Conservation (phyloP, 2,888 invertebrate species). For the Dryococelus australis region DNA sequence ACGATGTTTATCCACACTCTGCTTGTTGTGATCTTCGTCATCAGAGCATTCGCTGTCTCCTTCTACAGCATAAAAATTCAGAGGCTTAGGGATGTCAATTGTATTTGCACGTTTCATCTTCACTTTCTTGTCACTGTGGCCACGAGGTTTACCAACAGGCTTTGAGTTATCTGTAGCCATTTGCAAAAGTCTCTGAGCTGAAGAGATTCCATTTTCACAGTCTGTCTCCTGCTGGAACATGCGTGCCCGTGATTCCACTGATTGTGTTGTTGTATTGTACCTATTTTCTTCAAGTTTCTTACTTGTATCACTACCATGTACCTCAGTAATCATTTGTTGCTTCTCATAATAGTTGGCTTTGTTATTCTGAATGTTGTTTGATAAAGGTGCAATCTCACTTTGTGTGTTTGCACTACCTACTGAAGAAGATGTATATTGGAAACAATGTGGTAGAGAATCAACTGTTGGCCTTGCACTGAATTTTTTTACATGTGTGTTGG, state of each 20-base stretch:
- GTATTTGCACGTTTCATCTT: constrained; percentile 90
- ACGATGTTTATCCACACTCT: constrained; percentile 52
- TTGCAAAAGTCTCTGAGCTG: constrained; percentile 51
- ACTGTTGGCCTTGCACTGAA: background rate
- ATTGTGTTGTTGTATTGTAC: background rate
- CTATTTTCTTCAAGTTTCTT: background rate
- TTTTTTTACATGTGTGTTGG: background rate
- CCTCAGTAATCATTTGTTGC: background rate
- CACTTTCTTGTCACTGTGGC: constrained; percentile 68
- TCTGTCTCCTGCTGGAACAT: constrained; percentile 19
- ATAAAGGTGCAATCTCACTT: background rate
- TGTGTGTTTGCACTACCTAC: background rate
- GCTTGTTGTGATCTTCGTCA: constrained; percentile 58
- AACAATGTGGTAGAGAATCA: background rate
- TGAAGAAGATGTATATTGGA: background rate
- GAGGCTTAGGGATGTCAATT: constrained; percentile 82
- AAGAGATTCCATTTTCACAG: constrained; percentile 32
- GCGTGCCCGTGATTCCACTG: constrained; percentile 17
- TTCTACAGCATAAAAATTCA: constrained; percentile 58
- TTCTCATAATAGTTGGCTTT: background rate
- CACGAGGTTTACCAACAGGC: constrained; percentile 32
- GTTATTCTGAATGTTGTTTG: background rate
- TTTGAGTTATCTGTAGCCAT: constrained; percentile 48
- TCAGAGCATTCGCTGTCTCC: constrained; percentile 57
- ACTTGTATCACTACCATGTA: background rate